Base-by-base conservation (phyloP, 2,797 vertebrate genomes). In the Tauraco hartlaubi region DNA sequence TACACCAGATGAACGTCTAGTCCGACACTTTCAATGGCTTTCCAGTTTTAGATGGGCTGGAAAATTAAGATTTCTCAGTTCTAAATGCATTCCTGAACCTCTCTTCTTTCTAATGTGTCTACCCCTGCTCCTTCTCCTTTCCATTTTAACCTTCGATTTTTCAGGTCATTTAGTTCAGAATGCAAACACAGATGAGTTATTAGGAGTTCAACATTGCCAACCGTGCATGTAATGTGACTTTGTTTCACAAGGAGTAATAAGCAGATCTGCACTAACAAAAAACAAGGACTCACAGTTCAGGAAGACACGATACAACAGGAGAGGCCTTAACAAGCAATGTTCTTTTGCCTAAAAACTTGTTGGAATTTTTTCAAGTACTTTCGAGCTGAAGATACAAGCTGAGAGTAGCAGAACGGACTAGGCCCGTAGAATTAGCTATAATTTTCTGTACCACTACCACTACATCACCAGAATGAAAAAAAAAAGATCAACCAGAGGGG, bases 61-160 rank as follows among this genome's bases (percentile, higher is more conserved):
- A 95, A 97, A 96, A 97, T 95, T 68, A 82, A 82, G 69, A 95
- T 94, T 94, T 95, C 58, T 95, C 92, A 71, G 31, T 77, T 89
- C 49, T 89, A 83, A 92, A 90, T 37, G 77, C 68, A 82, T 90
- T 95, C 31, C 77, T 58, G 63, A 94, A 82, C 23, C 46, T 86
- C n/a, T 64, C 48, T 69, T 56, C 56, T 85, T 90, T 76, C 67
- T 67, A 64, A 71, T 21, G 29, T 9, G 9, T 28, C 78, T 73
- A 68, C 5, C 20, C 46, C 17, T 25, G 20, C 20, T 79, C 33
- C 28, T 69, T 44, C 49, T 87, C 67, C 37, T 26, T 81, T 79
- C 77, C 74, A 51, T 95, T 94, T 95, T 95, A 95, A 95, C 94
- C 95, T 61, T 67, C 49, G 23, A 54, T 95, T 94, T 95, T 94